Evolutionary conservation across 1,140 invertebrate genomes (phyloP).

Genomic region (Pinna nobilis): DNA sequence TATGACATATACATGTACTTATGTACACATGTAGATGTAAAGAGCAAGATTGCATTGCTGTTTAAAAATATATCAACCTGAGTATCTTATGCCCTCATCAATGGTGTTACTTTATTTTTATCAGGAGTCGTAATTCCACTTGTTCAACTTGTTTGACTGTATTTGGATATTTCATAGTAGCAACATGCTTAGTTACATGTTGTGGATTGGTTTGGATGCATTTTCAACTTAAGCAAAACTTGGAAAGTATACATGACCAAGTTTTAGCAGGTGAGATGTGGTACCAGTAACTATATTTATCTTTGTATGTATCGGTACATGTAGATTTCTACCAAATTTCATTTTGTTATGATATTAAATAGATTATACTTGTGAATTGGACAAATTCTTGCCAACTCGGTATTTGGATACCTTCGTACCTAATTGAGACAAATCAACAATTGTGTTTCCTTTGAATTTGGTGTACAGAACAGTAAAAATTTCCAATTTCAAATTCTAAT

Average conservation of each 20-base stretch:
- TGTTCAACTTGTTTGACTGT: slow-evolving; percentile 15
- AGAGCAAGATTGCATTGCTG: too few relatives aligned
- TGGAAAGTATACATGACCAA: slow-evolving; percentile 11
- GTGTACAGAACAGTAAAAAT: too few relatives aligned
- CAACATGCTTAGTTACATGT: slow-evolving; percentile 2
- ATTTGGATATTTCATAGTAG: slow-evolving; percentile 15
- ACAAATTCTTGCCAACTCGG: too few relatives aligned
- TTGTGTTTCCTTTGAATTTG: too few relatives aligned
- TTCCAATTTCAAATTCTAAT: too few relatives aligned
- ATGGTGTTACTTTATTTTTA: too few relatives aligned
- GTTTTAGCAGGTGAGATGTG: slow-evolving; percentile 5
- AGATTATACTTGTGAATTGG: background rate
- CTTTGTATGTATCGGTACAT: background rate
- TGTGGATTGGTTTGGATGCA: slow-evolving; percentile 10
- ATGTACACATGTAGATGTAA: too few relatives aligned
- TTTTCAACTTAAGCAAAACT: slow-evolving; percentile 14
- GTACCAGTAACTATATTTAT: background rate
- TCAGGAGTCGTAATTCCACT: slow-evolving; percentile 6
- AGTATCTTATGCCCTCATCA: too few relatives aligned
- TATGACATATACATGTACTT: too few relatives aligned
- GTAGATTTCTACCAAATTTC: background rate
- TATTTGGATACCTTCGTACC: too few relatives aligned
- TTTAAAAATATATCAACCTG: too few relatives aligned
- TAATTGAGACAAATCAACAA: too few relatives aligned
- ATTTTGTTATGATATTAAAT: background rate